phyloP scores from a whole-genome alignment of 1,140 invertebrate species.

The Pseudobourletiella spinata region DNA sequence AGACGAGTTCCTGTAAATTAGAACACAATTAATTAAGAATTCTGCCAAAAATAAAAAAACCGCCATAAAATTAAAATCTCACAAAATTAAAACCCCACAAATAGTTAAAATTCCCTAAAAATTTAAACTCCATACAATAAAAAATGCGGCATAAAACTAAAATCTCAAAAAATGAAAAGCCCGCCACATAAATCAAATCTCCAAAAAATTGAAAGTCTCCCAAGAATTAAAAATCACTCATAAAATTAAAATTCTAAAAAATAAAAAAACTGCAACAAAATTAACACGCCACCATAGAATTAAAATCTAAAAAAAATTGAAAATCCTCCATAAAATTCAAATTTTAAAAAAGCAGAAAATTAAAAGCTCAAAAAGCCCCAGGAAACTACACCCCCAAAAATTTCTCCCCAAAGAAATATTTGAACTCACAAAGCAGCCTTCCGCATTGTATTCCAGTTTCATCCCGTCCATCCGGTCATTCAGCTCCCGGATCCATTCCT shows the following conservation, averaged over 20 bases:
- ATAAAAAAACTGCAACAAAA: too few species aligned
- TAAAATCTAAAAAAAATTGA: too few species aligned
- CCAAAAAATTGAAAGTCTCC: not conserved
- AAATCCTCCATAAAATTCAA: too few species aligned
- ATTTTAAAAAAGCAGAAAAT: too few species aligned
- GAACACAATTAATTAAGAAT: constrained; percentile 4
- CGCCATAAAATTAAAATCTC: not conserved
- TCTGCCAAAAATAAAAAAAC: not conserved
- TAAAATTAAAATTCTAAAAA: too few species aligned
- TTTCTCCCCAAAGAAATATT: too few species aligned
- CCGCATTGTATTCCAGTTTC: not conserved
- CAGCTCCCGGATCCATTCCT: not conserved
- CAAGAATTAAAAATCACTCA: constrained; percentile 18
- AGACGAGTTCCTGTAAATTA: not conserved
- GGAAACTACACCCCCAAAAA: too few species aligned
- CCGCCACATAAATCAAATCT: not conserved
- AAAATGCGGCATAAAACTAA: not conserved
- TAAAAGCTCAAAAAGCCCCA: too few species aligned
- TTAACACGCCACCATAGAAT: too few species aligned
- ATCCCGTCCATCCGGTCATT: not conserved
- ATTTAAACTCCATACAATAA: not conserved
- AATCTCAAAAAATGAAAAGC: not conserved
- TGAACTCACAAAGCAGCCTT: not conserved
- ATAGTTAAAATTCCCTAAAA: not conserved
- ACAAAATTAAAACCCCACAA: not conserved